phyloP scores from a whole-genome alignment of 1,140 invertebrate genomes.

The Babylonia areolata region DNA sequence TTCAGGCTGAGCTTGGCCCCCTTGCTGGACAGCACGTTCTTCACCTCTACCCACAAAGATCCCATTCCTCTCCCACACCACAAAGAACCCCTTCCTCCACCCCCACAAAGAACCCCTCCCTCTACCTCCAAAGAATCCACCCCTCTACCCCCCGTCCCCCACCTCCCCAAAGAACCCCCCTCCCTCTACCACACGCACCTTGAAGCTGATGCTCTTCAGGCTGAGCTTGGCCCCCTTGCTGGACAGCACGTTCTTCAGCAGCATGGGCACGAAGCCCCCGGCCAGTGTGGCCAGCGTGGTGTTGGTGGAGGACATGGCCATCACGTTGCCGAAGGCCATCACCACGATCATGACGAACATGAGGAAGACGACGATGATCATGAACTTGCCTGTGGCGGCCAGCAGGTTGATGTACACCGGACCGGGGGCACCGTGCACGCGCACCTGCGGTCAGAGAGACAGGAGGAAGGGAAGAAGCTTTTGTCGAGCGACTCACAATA shows the following conservation, averaged over 20 bases:
- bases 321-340: constrained; percentile 72
- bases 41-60: constrained; percentile 27
- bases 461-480: too few relatives aligned
- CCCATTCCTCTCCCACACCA: too few relatives aligned
- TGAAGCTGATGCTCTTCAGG: constrained; percentile 72
- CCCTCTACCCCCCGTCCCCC: too few relatives aligned
- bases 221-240: constrained; percentile 66
- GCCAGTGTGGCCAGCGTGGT: constrained; percentile 73
- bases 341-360: constrained; percentile 75
- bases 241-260: constrained; percentile 72
- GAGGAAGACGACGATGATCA: constrained; percentile 71
- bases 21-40: constrained; percentile 70
- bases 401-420: constrained; percentile 72
- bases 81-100: too few relatives aligned
- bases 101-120: background rate
- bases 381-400: constrained; percentile 71
- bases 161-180: background rate
- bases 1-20: constrained; percentile 68
- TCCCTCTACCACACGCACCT: constrained; percentile 33
- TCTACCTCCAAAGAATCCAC: too few relatives aligned
- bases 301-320: constrained; percentile 71
- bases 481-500: too few relatives aligned
- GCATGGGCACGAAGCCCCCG: constrained; percentile 73
- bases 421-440: constrained; percentile 71
- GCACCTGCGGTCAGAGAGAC: too few relatives aligned